Base-by-base conservation (phyloP, 1,140 invertebrate genomes). In the Drosophila sp. region DNA sequence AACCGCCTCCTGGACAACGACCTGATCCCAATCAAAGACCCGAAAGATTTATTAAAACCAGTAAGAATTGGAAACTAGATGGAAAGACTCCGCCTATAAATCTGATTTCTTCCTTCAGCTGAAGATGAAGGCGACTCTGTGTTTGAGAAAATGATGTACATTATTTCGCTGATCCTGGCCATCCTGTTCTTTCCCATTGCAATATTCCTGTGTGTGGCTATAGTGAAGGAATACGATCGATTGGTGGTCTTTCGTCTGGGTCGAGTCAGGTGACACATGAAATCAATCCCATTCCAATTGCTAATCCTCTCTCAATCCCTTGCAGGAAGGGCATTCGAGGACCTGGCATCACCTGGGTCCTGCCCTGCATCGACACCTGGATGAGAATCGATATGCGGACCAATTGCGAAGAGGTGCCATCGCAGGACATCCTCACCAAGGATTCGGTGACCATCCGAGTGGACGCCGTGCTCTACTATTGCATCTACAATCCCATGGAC, bases 201-300 rank as follows among this genome's bases (percentile, higher is more conserved):
- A 5, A 90, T 97, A 25, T 96, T 95, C 90, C 94, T 96, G 90
- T 96, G 95, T 80, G 95, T 97, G 79, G 96, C 96, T 93, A 40
- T 66, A 0, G 70, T 91, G 1, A 23, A 55, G 1, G 97, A 98
- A 90, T 97, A 96, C 76, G 95, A 97, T 85, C 93, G 97, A 71
- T 96, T 96, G 1, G 96, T 98, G 3, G 97, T 98, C 91, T 97
- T 98, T 85, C 95, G 97, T 33, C 92, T 98, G 11, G 97, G 97
- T 5, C 93, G 97, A 60, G 91, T 98, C 8, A 92, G 96, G 44
- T 95, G 69, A 35, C 1, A 41, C 7, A 27, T 10, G 4, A 40
- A 47, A 4, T 44, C 0, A 27, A 4, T 8, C 0, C 2, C 1
- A 8, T n/a, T 7, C 33, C 17, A 25, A 32, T 47, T 58, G 0